Conservation (phyloP, 2,113 vertebrate genomes). For the Hippocampus abdominalis region DNA sequence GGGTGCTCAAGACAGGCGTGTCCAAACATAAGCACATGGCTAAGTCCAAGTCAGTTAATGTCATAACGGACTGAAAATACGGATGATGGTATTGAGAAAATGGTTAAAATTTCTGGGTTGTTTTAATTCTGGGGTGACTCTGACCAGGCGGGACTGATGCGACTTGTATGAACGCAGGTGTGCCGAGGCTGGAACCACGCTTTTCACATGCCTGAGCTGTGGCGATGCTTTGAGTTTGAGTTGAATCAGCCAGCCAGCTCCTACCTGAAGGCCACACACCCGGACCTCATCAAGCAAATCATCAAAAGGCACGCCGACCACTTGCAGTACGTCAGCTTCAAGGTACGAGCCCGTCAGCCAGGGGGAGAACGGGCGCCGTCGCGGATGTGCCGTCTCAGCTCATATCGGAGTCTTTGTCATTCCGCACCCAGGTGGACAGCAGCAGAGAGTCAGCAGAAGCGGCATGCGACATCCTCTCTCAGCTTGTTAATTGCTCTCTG, state of each 20-base stretch:
- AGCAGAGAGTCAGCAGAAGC: conserved; percentile 95
- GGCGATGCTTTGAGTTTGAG: conserved; percentile 97
- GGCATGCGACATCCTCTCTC: conserved; percentile 90
- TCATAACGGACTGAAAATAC: background rate
- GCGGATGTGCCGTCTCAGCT: conserved; percentile 1
- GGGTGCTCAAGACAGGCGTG: background rate
- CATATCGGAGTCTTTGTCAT: conserved; percentile 1
- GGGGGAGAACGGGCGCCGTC: no score
- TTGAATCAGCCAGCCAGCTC: conserved; percentile 93
- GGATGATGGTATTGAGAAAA: background rate
- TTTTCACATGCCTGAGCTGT: conserved; percentile 95
- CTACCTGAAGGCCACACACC: conserved; percentile 93
- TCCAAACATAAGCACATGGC: background rate
- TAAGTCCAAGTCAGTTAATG: background rate
- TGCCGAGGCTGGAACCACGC: conserved; percentile 89
- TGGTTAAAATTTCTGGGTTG: background rate
- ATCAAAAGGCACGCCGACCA: conserved; percentile 94
- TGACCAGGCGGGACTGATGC: background rate
- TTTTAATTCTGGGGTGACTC: background rate
- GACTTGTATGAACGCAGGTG: conserved; percentile 58
- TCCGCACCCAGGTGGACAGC: conserved; percentile 86
- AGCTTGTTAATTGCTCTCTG: conserved; percentile 91
- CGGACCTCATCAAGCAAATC: conserved; percentile 95
- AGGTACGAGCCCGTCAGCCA: conserved; percentile 70
- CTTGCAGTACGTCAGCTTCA: conserved; percentile 96